phyloP scores from a whole-genome alignment of 2,888 invertebrate genomes.

The Nasonovia ribisnigri region DNA sequence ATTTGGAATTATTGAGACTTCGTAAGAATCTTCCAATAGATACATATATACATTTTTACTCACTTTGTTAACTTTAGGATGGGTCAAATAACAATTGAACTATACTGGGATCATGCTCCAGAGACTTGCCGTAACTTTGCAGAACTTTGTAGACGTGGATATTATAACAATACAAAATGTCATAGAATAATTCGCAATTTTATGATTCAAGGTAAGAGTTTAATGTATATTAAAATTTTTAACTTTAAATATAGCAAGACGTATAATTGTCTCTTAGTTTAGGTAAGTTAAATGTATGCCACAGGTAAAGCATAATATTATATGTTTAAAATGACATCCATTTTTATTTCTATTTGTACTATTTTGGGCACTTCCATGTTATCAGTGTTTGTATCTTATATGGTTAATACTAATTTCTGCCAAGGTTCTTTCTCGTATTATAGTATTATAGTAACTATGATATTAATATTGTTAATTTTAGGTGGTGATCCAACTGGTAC shows the following conservation, averaged over 20 bases:
- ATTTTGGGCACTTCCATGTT: no score
- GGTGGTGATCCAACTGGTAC: conserved; percentile 97
- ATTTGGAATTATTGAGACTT: conserved; percentile 84
- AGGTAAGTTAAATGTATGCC: background rate
- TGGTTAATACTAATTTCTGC: background rate
- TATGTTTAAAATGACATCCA: background rate
- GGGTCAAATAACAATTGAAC: conserved; percentile 91
- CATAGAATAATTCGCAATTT: conserved; percentile 95
- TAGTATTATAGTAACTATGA: background rate
- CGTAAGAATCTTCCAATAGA: conserved; percentile 74
- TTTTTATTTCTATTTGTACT: background rate
- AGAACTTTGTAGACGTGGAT: conserved; percentile 91
- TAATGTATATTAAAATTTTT: background rate
- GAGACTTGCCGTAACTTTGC: conserved; percentile 97
- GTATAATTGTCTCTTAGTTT: background rate
- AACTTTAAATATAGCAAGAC: background rate
- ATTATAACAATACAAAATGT: conserved; percentile 96
- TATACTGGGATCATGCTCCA: conserved; percentile 99
- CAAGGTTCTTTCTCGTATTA: background rate
- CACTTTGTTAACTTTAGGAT: conserved; percentile 76
- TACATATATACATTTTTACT: conserved; percentile 43
- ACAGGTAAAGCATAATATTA: background rate
- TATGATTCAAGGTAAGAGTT: conserved; percentile 82
- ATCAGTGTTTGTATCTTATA: no score
- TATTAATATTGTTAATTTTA: conserved; percentile 67